Percentiles rank a stretch among this genome's conserved stretches.
These are phyloP conservation scores for Tragelaphus imberbis DNA, from an alignment of 2,113 vertebrate genomes.

Conservation along the genomic window DNA sequence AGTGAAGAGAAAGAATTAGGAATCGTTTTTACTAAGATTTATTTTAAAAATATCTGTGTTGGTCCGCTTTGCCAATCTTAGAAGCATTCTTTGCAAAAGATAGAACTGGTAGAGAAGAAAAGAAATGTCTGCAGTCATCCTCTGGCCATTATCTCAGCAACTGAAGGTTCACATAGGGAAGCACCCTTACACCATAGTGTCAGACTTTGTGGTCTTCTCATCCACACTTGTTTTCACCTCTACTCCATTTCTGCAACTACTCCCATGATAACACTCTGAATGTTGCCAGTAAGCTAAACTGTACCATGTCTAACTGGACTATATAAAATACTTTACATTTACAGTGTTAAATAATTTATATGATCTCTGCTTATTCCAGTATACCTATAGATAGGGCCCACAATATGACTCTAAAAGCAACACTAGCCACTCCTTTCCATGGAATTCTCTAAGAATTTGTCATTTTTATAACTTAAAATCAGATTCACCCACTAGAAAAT, in stretches of 20 bases:
- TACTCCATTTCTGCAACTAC: neutral
- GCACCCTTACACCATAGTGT: neutral
- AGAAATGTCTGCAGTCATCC: neutral
- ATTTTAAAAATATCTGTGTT: neutral
- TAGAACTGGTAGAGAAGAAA: neutral
- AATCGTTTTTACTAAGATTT: neutral
- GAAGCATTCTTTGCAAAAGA: neutral
- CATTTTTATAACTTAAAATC: neutral
- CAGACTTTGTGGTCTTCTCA: neutral
- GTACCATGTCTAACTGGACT: neutral
- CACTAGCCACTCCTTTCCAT: neutral
- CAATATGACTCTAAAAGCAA: neutral
- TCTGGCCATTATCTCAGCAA: fast-evolving
- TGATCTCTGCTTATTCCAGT: neutral
- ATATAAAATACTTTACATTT: neutral
- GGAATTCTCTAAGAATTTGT: neutral
- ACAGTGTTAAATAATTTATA: neutral
- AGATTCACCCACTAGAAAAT: neutral
- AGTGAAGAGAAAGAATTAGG: neutral
- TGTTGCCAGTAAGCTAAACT: neutral
- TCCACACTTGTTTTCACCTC: neutral
- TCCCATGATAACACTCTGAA: neutral
- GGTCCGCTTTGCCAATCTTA: neutral
- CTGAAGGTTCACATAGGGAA: neutral
- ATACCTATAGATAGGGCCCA: neutral